phyloP scores from a whole-genome alignment of 2,797 vertebrate species.

The Smutsia temminckii region DNA sequence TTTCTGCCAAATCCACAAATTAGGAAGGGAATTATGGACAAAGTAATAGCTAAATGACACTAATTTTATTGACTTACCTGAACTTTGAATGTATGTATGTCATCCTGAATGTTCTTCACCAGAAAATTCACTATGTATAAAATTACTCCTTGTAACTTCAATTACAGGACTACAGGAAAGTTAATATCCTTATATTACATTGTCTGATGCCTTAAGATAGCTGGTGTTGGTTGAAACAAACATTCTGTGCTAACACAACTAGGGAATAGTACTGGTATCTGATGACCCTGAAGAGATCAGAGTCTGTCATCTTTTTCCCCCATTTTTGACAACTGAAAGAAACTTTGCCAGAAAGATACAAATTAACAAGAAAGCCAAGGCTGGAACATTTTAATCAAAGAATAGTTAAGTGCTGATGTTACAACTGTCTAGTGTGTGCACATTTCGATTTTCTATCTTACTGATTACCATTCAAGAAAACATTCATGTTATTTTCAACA shows the following conservation, averaged over 20 bases:
- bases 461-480: background rate
- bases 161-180: background rate
- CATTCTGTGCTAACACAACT: constrained; percentile 53
- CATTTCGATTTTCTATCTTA: background rate
- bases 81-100: background rate
- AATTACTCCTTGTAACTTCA: constrained; percentile 36
- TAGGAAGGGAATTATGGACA: background rate
- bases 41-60: background rate
- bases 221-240: constrained; percentile 45
- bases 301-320: background rate
- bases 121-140: constrained; percentile 3
- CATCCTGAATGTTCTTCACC: background rate
- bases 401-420: background rate
- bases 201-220: background rate
- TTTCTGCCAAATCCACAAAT: background rate
- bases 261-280: constrained; percentile 50
- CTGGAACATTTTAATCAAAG: background rate
- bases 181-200: background rate
- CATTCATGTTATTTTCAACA: background rate
- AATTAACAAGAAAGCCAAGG: background rate
- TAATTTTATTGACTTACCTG: background rate
- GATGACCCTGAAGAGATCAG: constrained; percentile 35
- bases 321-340: constrained; percentile 22
- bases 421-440: background rate
- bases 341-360: constrained; percentile 70